These are phyloP conservation scores for Caenorhabditis afra DNA, from an alignment of 2,888 invertebrate species.

Conservation along the genomic window DNA sequence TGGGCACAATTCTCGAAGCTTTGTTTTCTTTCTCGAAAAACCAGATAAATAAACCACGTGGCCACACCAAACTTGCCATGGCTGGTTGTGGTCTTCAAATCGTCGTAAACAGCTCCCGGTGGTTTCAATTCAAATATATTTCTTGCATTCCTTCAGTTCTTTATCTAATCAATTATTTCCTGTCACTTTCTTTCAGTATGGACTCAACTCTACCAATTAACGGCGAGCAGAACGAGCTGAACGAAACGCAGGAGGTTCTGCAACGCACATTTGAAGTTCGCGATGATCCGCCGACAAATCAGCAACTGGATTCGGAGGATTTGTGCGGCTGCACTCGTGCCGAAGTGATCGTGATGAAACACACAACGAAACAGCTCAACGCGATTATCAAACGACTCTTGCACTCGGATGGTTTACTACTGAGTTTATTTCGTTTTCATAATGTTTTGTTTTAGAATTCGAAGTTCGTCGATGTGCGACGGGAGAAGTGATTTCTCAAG, in stretches of 20 bases:
- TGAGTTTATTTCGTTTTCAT: not conserved
- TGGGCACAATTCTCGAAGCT: no score
- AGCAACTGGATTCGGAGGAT: not conserved
- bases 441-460: slow-evolving; percentile 46
- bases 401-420: slow-evolving; percentile 37
- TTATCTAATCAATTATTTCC: no score
- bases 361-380: slow-evolving; percentile 14
- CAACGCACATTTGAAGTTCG: no score
- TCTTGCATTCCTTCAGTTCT: no score
- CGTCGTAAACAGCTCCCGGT: no score
- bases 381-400: slow-evolving; percentile 24
- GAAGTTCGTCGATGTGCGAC: slow-evolving; percentile 46
- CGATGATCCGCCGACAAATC: not conserved
- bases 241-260: no score
- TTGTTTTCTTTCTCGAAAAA: no score
- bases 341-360: slow-evolving; percentile 40
- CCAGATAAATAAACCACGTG: no score
- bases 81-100: no score
- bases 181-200: slow-evolving; percentile 20
- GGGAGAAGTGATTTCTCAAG: slow-evolving; percentile 41
- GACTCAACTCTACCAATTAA: slow-evolving; percentile 27
- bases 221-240: no score
- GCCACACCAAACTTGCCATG: no score
- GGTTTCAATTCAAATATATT: no score
- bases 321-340: slow-evolving; percentile 21